A percentile compares a stretch with the other conserved stretches of the same genome.
Evolutionary conservation across 2,797 vertebrate species (phyloP).

Genomic region (Emys orbicularis): DNA sequence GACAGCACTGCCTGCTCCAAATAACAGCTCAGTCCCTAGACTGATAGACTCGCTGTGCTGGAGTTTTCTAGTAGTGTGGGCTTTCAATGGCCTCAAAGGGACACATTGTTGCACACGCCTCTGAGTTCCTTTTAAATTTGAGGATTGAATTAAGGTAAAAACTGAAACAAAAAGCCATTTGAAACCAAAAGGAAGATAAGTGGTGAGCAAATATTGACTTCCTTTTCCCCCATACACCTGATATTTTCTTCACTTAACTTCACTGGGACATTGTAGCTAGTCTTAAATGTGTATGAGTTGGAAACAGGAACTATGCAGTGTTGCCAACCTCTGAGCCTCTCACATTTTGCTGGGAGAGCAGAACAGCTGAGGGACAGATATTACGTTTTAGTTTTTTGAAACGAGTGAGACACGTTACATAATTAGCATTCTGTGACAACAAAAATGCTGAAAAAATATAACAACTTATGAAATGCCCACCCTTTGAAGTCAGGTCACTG

Average conservation of each 20-base stretch:
- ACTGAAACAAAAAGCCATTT: not conserved
- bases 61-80: not conserved
- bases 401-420: not conserved
- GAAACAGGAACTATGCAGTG: not conserved
- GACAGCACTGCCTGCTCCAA: rapidly evolving
- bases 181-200: not conserved
- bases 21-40: not conserved
- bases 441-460: not conserved
- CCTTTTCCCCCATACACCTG: not conserved
- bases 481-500: not conserved
- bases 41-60: rapidly evolving
- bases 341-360: not conserved
- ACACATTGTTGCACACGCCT: not conserved
- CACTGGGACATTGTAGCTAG: not conserved
- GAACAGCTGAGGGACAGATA: not conserved
- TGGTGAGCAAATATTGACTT: not conserved
- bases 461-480: not conserved
- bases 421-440: not conserved
- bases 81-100: not conserved
- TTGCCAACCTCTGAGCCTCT: not conserved
- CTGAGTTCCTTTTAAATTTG: not conserved
- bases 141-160: not conserved
- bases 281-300: not conserved
- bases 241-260: not conserved
- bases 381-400: not conserved